Conservation (phyloP, 2,797 vertebrate genomes). For the Anisognathus igniventris region DNA sequence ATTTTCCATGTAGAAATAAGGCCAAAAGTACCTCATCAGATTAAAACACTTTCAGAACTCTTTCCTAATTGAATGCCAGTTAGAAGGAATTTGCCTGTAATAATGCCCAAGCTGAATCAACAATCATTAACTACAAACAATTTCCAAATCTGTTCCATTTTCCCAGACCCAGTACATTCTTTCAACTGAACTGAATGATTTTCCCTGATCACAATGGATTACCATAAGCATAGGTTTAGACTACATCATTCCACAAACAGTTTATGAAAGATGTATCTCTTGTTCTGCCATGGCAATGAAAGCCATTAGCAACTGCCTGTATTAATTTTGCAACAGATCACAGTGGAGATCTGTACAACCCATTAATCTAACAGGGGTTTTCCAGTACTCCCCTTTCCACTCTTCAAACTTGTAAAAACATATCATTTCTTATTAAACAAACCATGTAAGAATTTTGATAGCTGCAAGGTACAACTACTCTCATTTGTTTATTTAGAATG, state of each 20-base stretch:
- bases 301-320: not conserved
- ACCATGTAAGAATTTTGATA: not conserved
- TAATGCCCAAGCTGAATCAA: not conserved
- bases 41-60: not conserved
- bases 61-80: not conserved
- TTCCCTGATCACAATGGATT: not conserved
- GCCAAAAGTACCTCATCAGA: not conserved
- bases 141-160: not conserved
- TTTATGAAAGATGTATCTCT: not conserved
- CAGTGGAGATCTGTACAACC: not conserved
- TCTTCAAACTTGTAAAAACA: not conserved
- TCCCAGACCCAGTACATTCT: not conserved
- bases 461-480: not conserved
- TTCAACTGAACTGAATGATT: fast-evolving
- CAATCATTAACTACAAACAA: not conserved
- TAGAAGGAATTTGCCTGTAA: not conserved
- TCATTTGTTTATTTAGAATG: not conserved
- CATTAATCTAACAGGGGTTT: not conserved
- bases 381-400: not conserved
- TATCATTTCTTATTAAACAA: not conserved
- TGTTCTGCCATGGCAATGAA: not conserved
- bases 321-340: constrained; percentile 6
- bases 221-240: not conserved
- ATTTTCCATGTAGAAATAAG: not conserved
- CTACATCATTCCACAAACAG: not conserved